A percentile compares a stretch with the other conserved stretches of the same genome.
phyloP scores from a whole-genome alignment of 2,113 vertebrate species.

The Aspiorhynchus laticeps region DNA sequence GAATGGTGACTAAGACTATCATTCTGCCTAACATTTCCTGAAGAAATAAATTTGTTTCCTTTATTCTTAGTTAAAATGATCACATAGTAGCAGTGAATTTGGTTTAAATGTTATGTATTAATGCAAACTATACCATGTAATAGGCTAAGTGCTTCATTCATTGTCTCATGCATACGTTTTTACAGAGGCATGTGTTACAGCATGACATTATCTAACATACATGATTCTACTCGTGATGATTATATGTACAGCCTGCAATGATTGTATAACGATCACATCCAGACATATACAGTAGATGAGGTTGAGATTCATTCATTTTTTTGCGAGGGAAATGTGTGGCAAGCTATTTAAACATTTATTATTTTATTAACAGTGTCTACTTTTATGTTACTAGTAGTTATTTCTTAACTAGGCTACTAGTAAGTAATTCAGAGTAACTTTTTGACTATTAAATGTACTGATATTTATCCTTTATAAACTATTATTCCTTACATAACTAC shows the following conservation, averaged over 20 bases:
- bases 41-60: background rate
- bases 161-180: background rate
- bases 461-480: background rate
- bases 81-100: background rate
- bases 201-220: slow-evolving; percentile 16
- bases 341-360: background rate
- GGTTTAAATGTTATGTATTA: background rate
- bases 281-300: background rate
- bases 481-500: background rate
- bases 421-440: background rate
- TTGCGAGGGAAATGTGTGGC: background rate
- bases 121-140: background rate
- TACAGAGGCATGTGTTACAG: background rate
- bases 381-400: background rate
- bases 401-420: too few relatives aligned
- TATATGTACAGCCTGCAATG: slow-evolving; percentile 11
- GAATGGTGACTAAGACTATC: background rate
- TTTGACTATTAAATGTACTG: background rate
- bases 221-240: background rate
- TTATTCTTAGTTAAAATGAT: background rate
- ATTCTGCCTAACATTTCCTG: background rate
- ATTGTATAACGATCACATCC: background rate
- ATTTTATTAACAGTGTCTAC: background rate
- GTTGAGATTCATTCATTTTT: slow-evolving; percentile 8
- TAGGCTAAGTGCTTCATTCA: background rate